Percentiles rank a stretch among this genome's conserved stretches.
Evolutionary conservation across 2,113 vertebrate genomes (phyloP).

Genomic region (Antennarius striatus): DNA sequence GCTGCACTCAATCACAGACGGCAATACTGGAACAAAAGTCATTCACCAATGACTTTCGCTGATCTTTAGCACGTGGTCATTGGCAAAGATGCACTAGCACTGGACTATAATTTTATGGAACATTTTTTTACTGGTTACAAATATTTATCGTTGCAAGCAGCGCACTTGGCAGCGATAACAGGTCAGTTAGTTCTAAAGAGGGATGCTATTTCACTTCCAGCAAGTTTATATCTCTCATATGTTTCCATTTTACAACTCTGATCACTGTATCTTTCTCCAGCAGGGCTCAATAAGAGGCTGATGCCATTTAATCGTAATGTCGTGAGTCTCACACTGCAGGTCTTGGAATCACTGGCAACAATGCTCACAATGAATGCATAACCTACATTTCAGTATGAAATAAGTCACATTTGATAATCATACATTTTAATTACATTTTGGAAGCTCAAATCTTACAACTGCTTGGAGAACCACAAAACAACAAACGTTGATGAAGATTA

Average conservation of each 20-base stretch:
- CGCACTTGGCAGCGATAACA: too few relatives aligned
- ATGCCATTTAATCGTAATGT: not conserved
- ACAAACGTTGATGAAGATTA: too few relatives aligned
- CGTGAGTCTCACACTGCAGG: not conserved
- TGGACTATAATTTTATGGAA: slow-evolving; percentile 6
- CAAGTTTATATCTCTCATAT: slow-evolving; percentile 8
- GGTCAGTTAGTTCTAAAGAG: too few relatives aligned
- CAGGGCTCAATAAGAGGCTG: not conserved
- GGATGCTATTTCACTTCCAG: slow-evolving; percentile 15
- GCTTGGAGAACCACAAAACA: too few relatives aligned
- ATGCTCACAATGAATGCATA: too few relatives aligned
- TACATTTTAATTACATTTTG: too few relatives aligned
- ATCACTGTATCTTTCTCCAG: slow-evolving; percentile 5
- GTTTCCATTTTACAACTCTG: slow-evolving; percentile 10
- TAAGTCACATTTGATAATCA: too few relatives aligned
- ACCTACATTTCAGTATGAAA: too few relatives aligned
- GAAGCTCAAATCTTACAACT: too few relatives aligned
- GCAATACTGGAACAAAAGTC: slow-evolving; percentile 77
- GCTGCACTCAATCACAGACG: slow-evolving; percentile 85
- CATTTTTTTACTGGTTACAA: slow-evolving; percentile 7
- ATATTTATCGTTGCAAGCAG: slow-evolving; percentile 16
- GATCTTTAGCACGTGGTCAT: not conserved
- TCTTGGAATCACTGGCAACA: not conserved
- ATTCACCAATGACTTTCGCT: slow-evolving; percentile 15
- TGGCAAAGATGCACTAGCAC: not conserved